Conservation (phyloP, 2,888 invertebrate genomes). For the Microctonus aethiopoides region DNA sequence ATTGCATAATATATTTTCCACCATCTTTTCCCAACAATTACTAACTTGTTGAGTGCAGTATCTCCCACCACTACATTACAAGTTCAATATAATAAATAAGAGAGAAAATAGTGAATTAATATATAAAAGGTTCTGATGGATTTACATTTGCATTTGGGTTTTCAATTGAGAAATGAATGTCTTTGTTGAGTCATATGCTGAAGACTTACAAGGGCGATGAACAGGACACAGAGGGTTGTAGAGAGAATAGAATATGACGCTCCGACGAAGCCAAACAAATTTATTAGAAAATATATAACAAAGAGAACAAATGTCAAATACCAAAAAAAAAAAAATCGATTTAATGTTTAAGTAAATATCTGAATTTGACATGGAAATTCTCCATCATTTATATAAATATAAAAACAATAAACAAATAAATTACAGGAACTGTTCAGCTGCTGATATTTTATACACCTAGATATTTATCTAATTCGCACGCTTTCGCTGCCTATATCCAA, state of each 20-base stretch:
- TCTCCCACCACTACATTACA: not conserved
- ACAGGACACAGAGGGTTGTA: not conserved
- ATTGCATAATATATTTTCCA: constrained; percentile 27
- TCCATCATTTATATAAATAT: not conserved
- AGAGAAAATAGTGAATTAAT: not conserved
- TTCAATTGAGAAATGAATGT: constrained; percentile 14
- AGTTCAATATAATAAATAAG: too few relatives aligned
- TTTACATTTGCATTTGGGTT: constrained; percentile 20
- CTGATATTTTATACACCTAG: not conserved
- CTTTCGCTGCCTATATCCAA: constrained; percentile 41
- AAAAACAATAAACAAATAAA: constrained; percentile 21
- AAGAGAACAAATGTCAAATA: constrained; percentile 38
- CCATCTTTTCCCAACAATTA: not conserved
- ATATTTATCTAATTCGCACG: constrained; percentile 37
- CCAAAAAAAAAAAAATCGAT: constrained; percentile 34
- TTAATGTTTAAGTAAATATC: not conserved
- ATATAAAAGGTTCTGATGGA: constrained; percentile 9
- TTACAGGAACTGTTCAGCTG: not conserved
- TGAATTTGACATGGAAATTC: not conserved
- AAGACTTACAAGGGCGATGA: constrained; percentile 56
- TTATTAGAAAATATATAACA: constrained; percentile 57
- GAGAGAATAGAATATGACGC: constrained; percentile 19
- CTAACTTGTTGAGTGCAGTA: constrained; percentile 14
- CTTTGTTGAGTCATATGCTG: constrained; percentile 34
- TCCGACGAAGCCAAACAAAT: constrained; percentile 60